Percentiles rank a stretch among this genome's conserved stretches.
These are phyloP conservation scores for Hypotaenidia philippensis DNA, from an alignment of 2,797 vertebrate genomes.

Conservation along the genomic window DNA sequence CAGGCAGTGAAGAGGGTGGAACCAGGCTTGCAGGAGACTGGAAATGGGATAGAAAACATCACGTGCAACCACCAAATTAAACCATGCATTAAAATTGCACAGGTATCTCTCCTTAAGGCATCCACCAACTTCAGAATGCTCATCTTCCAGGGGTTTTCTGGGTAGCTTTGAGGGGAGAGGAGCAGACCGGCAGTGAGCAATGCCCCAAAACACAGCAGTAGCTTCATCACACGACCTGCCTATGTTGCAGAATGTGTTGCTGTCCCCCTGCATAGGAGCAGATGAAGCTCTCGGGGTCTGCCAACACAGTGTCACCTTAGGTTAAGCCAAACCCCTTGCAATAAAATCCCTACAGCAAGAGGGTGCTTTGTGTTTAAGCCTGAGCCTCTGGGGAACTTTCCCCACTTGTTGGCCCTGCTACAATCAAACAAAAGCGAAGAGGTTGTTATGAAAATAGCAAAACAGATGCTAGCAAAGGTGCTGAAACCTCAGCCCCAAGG, in stretches of 20 bases:
- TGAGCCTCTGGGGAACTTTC: not conserved
- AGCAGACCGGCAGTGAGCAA: not conserved
- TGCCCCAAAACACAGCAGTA: accelerated
- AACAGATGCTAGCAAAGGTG: not conserved
- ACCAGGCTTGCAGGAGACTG: not conserved
- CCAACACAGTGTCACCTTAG: not conserved
- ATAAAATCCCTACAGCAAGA: not conserved
- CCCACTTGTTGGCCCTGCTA: not conserved
- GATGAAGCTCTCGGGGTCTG: not conserved
- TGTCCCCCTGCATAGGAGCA: not conserved
- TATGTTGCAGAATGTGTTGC: not conserved
- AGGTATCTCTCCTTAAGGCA: not conserved
- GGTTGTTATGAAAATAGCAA: not conserved
- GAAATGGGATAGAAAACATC: not conserved
- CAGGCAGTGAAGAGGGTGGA: not conserved
- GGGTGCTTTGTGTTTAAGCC: not conserved
- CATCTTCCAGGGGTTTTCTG: not conserved
- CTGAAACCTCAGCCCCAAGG: not conserved
- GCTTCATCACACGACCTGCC: not conserved
- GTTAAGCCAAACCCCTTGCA: not conserved
- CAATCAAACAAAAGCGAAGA: not conserved
- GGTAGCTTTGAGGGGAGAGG: not conserved
- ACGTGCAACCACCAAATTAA: not conserved
- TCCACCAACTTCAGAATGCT: not conserved
- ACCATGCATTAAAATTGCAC: not conserved